Percentiles rank a stretch among this genome's conserved stretches.
These are phyloP conservation scores for Tragelaphus buxtoni DNA, from an alignment of 2,113 vertebrate species.

Conservation along the genomic window DNA sequence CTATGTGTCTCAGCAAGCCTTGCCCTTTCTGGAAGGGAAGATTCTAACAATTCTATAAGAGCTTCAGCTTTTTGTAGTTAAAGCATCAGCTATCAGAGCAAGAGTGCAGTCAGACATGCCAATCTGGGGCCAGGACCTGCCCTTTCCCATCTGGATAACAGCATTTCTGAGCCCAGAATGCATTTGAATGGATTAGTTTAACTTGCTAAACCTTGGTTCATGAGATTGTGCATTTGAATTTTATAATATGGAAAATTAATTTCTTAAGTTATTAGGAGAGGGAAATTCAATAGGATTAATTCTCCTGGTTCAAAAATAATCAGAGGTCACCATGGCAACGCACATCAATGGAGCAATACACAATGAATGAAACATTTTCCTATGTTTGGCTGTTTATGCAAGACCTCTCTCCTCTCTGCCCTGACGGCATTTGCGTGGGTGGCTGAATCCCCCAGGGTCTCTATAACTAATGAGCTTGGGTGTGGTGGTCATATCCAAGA, in stretches of 20 bases:
- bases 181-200: slow-evolving; percentile 56
- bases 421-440: background rate
- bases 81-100: slow-evolving; percentile 23
- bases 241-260: slow-evolving; percentile 78
- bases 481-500: background rate
- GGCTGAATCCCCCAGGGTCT: background rate
- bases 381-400: slow-evolving; percentile 17
- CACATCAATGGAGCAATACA: slow-evolving; percentile 30
- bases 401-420: background rate
- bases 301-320: slow-evolving; percentile 16
- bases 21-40: slow-evolving; percentile 73
- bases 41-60: slow-evolving; percentile 68
- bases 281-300: slow-evolving; percentile 65
- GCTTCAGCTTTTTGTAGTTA: slow-evolving; percentile 69
- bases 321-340: slow-evolving; percentile 63
- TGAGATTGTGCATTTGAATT: slow-evolving; percentile 54
- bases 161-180: slow-evolving; percentile 7
- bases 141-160: slow-evolving; percentile 48
- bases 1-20: background rate
- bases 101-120: slow-evolving; percentile 36
- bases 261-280: slow-evolving; percentile 72
- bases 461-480: slow-evolving; percentile 30
- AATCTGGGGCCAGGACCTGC: background rate
- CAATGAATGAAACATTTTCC: background rate
- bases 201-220: slow-evolving; percentile 57